Base-by-base conservation (phyloP, 2,888 invertebrate species). In the Megaustenia siamemsis region DNA sequence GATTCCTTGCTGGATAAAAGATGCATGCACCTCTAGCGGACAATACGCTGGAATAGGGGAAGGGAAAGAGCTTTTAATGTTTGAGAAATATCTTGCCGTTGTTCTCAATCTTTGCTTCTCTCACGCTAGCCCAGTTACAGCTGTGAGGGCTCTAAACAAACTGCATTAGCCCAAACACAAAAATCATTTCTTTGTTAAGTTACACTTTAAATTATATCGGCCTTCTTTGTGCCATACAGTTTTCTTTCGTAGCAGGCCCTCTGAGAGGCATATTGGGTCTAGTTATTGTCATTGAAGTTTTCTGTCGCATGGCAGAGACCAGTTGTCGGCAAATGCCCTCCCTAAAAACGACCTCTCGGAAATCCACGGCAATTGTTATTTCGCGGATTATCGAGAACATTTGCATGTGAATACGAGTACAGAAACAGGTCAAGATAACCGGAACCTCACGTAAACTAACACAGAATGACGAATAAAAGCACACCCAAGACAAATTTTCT, bases 1-100 rank as follows among this genome's bases (percentile, higher is more conserved):
- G 82, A 83, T 83, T 75, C 63, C 71, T 76, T 45, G 66, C 76
- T 15, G 76, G 82, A 83, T 83, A 83, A 83, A 83, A 83, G 76
- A 83, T 83, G 82, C 82, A 83, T 76, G 76, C 82, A 75, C 76
- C 75, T 71, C 63, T 49, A 18, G 49, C 21, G 73, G 32, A 82
- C 82, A 82, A 82, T 69, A 49, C 73, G 35, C 18, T 32, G 49
- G 73, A 73, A 73, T 82, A 82, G n/a, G 53, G 60, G 53, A n/a
- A 79, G 45, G 45, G 66, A 79, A 68, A 66, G 66, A 45, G 79
- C 66, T 63, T 80, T 80, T 80, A 82, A 73, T 60, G 82, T 32
- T 82, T 32, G 56, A 32, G 82, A 60, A 73, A 82, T 60, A 69
- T 56, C 60, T 35, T 49, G 73, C 60, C 71, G 69, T 82, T 71